Evolutionary conservation across 1,140 invertebrate genomes (phyloP).

Genomic region (Aleiodes sp.): DNA sequence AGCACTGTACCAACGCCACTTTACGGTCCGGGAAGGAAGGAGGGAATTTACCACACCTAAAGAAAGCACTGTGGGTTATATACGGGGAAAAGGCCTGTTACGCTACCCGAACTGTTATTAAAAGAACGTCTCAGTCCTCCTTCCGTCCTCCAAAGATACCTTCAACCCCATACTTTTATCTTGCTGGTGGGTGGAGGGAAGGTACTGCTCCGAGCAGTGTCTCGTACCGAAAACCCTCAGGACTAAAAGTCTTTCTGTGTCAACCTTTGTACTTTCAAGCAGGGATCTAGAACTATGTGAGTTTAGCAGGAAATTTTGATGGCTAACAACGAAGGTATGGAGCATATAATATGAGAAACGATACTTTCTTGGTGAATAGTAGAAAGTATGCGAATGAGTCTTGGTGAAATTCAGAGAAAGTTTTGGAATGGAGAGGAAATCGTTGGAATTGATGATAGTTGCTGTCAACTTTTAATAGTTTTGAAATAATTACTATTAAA

Average conservation of each 20-base stretch:
- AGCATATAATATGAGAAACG: too few species aligned
- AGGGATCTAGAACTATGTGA: constrained; percentile 51
- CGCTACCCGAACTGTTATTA: constrained; percentile 60
- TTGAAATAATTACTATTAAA: too few species aligned
- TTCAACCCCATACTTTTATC: constrained; percentile 19
- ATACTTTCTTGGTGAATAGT: too few species aligned
- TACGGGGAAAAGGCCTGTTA: constrained; percentile 42
- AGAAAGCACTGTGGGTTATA: constrained; percentile 56
- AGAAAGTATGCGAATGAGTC: too few species aligned
- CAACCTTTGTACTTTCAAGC: constrained; percentile 58
- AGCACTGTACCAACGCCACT: constrained; percentile 63
- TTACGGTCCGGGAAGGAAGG: too few species aligned
- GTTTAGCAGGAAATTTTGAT: not conserved
- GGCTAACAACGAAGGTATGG: not conserved
- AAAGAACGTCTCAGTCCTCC: constrained; percentile 52
- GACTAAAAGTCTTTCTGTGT: constrained; percentile 56
- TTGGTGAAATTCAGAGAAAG: too few species aligned
- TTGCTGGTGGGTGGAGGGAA: not conserved
- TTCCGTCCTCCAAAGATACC: constrained; percentile 43
- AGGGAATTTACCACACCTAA: constrained; percentile 49
- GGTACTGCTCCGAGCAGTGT: not conserved
- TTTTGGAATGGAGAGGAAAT: too few species aligned
- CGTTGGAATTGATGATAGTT: too few species aligned
- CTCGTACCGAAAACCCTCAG: constrained; percentile 2
- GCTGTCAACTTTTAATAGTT: too few species aligned